Percentiles rank a stretch among this genome's conserved stretches.
phyloP scores from a whole-genome alignment of 2,888 invertebrate genomes.

The Thalpophila matura region DNA sequence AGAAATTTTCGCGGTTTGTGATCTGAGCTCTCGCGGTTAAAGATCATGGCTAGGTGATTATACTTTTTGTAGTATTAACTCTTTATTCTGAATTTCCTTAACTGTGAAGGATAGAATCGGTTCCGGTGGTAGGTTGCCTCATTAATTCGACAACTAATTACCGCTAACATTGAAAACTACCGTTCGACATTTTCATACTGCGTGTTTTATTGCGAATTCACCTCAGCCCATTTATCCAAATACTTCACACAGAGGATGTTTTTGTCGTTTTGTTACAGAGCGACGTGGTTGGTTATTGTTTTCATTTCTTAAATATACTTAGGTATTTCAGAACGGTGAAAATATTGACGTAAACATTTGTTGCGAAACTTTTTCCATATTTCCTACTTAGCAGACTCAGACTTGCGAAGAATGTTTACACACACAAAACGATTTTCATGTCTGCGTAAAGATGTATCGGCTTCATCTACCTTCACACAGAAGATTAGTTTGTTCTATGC shows the following conservation, averaged over 20 bases:
- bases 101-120: constrained; percentile 71
- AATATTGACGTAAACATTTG: constrained; percentile 22
- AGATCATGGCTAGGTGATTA: constrained; percentile 57
- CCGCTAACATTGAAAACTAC: constrained; percentile 61
- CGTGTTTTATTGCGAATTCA: constrained; percentile 31
- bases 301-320: constrained; percentile 45
- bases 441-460: not conserved
- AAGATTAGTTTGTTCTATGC: not conserved
- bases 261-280: constrained; percentile 46
- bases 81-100: constrained; percentile 75
- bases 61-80: constrained; percentile 65
- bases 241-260: constrained; percentile 61
- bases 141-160: constrained; percentile 70
- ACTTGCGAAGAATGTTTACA: constrained; percentile 10
- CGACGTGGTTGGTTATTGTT: constrained; percentile 38
- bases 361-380: constrained; percentile 29
- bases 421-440: not conserved
- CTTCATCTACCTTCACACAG: not conserved
- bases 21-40: constrained; percentile 48
- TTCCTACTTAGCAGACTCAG: not conserved
- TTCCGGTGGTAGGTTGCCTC: constrained; percentile 71
- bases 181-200: constrained; percentile 53
- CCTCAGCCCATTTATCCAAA: constrained; percentile 46
- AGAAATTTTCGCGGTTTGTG: constrained; percentile 58
- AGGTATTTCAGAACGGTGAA: constrained; percentile 29